Percentiles rank a stretch among this genome's conserved stretches.
phyloP scores from a whole-genome alignment of 2,888 invertebrate genomes.

The Megastigmus dorsalis region DNA sequence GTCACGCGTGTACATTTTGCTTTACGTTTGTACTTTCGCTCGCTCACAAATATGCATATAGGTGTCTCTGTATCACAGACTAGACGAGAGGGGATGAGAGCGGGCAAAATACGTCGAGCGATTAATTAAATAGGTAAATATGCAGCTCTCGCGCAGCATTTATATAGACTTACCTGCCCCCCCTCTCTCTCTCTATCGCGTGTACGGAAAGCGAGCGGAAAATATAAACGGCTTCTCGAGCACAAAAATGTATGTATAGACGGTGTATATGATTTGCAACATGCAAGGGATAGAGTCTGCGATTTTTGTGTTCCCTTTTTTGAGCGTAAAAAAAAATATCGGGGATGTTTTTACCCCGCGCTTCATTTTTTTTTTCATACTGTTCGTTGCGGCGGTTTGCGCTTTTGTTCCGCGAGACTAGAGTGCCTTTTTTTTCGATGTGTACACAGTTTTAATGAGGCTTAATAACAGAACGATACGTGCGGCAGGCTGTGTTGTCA shows the following conservation, averaged over 20 bases:
- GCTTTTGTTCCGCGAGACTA: too few species aligned
- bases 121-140: slow-evolving; percentile 45
- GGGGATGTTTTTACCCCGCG: background rate
- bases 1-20: slow-evolving; percentile 7
- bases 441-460: slow-evolving; percentile 5
- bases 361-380: too few species aligned
- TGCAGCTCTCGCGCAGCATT: slow-evolving; percentile 22
- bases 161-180: slow-evolving; percentile 22
- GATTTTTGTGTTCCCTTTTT: too few species aligned
- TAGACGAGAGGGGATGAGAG: background rate
- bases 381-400: background rate
- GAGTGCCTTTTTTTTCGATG: too few species aligned
- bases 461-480: too few species aligned
- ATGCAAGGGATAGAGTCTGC: too few species aligned
- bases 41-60: background rate
- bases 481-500: too few species aligned
- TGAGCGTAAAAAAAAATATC: background rate
- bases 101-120: slow-evolving; percentile 40
- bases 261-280: too few species aligned
- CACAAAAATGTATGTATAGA: slow-evolving; percentile 7
- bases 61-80: too few species aligned
- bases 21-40: background rate
- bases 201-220: background rate
- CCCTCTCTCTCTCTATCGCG: too few species aligned
- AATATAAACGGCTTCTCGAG: slow-evolving; percentile 4